Conservation (phyloP, 1,140 invertebrate species). For the Drosophila repletoides region DNA sequence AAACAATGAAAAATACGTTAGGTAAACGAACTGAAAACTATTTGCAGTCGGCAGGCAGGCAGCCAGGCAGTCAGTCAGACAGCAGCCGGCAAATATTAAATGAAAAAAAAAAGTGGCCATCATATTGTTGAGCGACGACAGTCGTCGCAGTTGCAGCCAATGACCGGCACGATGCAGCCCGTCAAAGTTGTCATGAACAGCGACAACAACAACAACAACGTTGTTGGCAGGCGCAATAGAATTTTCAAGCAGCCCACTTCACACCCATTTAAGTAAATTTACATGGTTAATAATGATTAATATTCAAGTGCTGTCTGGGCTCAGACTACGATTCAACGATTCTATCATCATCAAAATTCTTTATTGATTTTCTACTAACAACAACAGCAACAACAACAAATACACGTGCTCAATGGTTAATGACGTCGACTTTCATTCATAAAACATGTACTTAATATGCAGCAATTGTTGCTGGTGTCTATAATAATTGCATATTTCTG, state of each 20-base stretch:
- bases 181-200: constrained; percentile 1
- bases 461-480: constrained; percentile 26
- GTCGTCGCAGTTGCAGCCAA: constrained; percentile 26
- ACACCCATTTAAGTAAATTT: constrained; percentile 65
- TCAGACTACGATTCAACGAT: constrained; percentile 16
- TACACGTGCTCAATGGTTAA: constrained; percentile 21
- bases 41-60: constrained; percentile 49
- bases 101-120: constrained; percentile 50
- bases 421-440: constrained; percentile 75
- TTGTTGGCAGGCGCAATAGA: constrained; percentile 31
- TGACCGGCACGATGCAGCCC: constrained; percentile 29
- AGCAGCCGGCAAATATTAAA: constrained; percentile 39
- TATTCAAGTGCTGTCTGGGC: constrained; percentile 53
- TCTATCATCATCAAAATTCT: constrained; percentile 65
- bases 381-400: constrained; percentile 46
- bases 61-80: constrained; percentile 26
- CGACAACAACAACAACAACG: constrained; percentile 4
- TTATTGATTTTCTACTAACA: constrained; percentile 67
- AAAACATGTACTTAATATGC: constrained; percentile 58
- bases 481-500: constrained; percentile 50
- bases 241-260: constrained; percentile 38
- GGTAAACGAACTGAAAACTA: constrained; percentile 73
- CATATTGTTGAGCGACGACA: constrained; percentile 34
- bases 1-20: constrained; percentile 66
- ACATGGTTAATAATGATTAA: constrained; percentile 63